Evolutionary conservation across 2,888 invertebrate species (phyloP), one percentile per base, ranked within the genome.

Genomic region (Drosophila mayaguana): DNA sequence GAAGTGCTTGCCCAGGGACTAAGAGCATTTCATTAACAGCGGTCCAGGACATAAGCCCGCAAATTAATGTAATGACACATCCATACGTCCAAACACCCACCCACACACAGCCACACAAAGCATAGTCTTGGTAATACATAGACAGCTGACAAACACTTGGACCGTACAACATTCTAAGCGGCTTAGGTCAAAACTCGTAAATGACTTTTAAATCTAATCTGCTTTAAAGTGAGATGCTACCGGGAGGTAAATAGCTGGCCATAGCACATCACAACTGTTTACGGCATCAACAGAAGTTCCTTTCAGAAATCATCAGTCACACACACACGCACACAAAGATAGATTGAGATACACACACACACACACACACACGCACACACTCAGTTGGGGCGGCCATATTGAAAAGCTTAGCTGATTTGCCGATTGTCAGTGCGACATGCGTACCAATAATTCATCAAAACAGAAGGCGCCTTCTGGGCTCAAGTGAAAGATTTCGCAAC

Each of bases 401-500:
- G 66, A 83, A 78, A 81, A 75, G 68, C 79, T 67, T 66, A 60
- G 79, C 77, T 85, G 88, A 88, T 89, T 86, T 88, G 85, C 78
- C 83, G 86, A 86, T 86, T 89, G 88, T 88, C 86, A 89, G 62
- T 82, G 70, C 75, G 89, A 88, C 83, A 88, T 89, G 86, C 85
- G 86, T 88, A 78, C 74, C 85, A 89, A 86, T 89, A 86, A 86
- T 86, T 86, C 85, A 89, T 86, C 86, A 89, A 77, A 83, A 72
- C 82, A 81, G 79, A 75, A 87, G 88, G 72, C 82, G 85, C 60
- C 81, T 55, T n/a, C 46, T 45, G 55, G 60, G 62, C 63, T 59
- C 59, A 54, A 79, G 75, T 54, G 70, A 63, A 75, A 75, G 80
- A 78, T 79, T 78, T 79, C 67, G 63, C 56, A 64, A 65, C 63